A percentile compares a stretch with the other conserved stretches of the same genome.
phyloP scores from a whole-genome alignment of 2,888 invertebrate species.

The Elmis aenea region DNA sequence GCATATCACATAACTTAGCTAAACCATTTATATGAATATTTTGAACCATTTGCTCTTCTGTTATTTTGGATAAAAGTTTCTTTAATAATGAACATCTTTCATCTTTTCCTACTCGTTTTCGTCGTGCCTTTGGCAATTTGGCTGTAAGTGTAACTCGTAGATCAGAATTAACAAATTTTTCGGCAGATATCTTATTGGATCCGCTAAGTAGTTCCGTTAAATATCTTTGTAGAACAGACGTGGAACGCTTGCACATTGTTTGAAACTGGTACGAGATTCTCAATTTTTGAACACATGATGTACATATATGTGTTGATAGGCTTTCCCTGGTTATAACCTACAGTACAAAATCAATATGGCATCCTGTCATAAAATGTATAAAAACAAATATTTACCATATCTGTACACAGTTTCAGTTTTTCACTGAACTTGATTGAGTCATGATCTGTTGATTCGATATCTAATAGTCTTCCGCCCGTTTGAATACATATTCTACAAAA shows the following conservation, averaged over 20 bases:
- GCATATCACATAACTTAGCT: slow-evolving; percentile 14
- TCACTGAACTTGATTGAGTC: slow-evolving; percentile 42
- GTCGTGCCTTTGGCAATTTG: slow-evolving; percentile 11
- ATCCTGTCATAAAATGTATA: slow-evolving; percentile 23
- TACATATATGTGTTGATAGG: slow-evolving; percentile 40
- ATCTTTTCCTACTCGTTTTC: slow-evolving; percentile 41
- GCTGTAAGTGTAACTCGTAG: slow-evolving; percentile 31
- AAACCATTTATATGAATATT: slow-evolving; percentile 18
- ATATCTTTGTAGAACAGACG: slow-evolving; percentile 39
- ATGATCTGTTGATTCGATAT: slow-evolving; percentile 39
- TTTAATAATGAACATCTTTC: slow-evolving; percentile 41
- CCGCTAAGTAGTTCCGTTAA: slow-evolving; percentile 35
- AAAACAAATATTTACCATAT: slow-evolving; percentile 38
- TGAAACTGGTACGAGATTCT: slow-evolving; percentile 42
- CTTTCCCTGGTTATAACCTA: slow-evolving; percentile 41
- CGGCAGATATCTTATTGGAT: slow-evolving; percentile 27
- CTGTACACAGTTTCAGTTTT: slow-evolving; percentile 41
- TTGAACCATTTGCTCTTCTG: slow-evolving; percentile 18
- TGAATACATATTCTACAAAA: slow-evolving; percentile 44
- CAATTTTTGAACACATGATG: slow-evolving; percentile 41
- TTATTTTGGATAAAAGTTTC: slow-evolving; percentile 33
- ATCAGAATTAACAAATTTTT: slow-evolving; percentile 36
- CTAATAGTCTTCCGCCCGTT: slow-evolving; percentile 36
- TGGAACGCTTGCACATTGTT: slow-evolving; percentile 42
- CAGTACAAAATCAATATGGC: slow-evolving; percentile 42